Evolutionary conservation across 2,113 vertebrate species (phyloP).

Genomic region (Clupea harengus): DNA sequence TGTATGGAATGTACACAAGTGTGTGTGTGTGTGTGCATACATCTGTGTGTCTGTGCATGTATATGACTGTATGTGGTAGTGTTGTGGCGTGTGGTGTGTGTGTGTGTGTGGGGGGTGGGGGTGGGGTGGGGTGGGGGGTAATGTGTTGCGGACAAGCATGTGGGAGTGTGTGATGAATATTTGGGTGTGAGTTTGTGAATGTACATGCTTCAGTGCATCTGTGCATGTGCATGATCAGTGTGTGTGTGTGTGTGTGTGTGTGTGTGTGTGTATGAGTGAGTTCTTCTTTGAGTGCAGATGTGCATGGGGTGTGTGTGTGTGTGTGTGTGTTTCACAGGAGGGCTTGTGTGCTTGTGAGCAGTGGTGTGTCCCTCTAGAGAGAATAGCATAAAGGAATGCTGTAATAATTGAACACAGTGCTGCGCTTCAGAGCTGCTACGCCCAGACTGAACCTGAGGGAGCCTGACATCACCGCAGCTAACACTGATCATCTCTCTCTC

Average conservation of each 20-base stretch:
- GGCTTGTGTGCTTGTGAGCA: not conserved
- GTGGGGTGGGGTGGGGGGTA: too few relatives aligned
- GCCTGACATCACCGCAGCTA: slow-evolving; percentile 55
- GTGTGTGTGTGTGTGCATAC: too few relatives aligned
- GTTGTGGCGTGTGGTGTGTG: not conserved
- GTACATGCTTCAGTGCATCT: not conserved
- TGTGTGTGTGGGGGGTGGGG: not conserved
- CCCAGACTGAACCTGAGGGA: slow-evolving; percentile 57
- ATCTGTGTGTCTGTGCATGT: not conserved
- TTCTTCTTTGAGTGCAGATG: not conserved
- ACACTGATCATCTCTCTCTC: too few relatives aligned
- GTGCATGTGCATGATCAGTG: not conserved
- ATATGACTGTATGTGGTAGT: not conserved
- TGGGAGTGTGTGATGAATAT: not conserved
- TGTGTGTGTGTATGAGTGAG: not conserved
- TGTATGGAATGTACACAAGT: too few relatives aligned
- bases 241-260: slow-evolving; percentile 1
- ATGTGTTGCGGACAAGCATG: not conserved
- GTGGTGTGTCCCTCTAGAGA: slow-evolving; percentile 30
- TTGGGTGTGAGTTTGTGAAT: not conserved
- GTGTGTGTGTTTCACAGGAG: not conserved
- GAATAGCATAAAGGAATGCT: slow-evolving; percentile 44
- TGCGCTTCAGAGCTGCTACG: slow-evolving; percentile 45
- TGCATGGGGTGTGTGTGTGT: not conserved
- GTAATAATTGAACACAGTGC: slow-evolving; percentile 57